Evolutionary conservation across 2,797 vertebrate genomes (phyloP).

Genomic region (Anomalospiza imberbis): DNA sequence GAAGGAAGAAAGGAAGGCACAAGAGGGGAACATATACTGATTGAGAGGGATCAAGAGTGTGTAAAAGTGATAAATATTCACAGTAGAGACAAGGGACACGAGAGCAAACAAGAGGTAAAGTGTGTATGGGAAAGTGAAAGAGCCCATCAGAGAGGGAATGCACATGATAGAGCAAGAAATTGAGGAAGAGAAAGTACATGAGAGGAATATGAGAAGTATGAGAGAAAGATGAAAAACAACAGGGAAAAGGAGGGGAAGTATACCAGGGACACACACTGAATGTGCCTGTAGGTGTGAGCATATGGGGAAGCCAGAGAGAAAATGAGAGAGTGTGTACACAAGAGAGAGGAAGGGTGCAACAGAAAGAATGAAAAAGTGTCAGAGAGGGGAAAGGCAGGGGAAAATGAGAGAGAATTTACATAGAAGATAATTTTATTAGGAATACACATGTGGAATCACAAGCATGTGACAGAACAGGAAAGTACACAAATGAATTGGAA

Average conservation of each 20-base stretch:
- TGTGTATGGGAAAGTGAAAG: not conserved
- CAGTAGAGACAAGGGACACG: not conserved
- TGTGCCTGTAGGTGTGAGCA: no score
- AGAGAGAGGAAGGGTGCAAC: not conserved
- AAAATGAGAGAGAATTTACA: not conserved
- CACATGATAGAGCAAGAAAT: accelerated
- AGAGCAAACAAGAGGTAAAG: not conserved
- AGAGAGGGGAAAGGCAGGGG: not conserved
- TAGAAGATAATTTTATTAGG: not conserved
- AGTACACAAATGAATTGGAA: not conserved
- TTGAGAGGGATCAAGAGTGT: not conserved
- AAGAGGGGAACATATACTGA: not conserved
- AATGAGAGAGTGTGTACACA: not conserved
- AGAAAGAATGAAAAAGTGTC: not conserved
- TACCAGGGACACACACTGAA: not conserved
- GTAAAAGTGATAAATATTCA: not conserved
- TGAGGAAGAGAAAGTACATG: not conserved
- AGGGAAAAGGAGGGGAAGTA: not conserved
- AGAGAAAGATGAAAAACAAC: not conserved
- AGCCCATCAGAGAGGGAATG: accelerated
- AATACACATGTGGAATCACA: not conserved
- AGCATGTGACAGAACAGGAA: not conserved
- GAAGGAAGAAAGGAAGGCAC: not conserved
- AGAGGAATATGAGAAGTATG: not conserved
- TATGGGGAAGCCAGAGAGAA: not conserved